Evolutionary conservation across 2,113 vertebrate species (phyloP), one percentile per base, ranked within the genome.

Genomic region (Syngnathus typhle): DNA sequence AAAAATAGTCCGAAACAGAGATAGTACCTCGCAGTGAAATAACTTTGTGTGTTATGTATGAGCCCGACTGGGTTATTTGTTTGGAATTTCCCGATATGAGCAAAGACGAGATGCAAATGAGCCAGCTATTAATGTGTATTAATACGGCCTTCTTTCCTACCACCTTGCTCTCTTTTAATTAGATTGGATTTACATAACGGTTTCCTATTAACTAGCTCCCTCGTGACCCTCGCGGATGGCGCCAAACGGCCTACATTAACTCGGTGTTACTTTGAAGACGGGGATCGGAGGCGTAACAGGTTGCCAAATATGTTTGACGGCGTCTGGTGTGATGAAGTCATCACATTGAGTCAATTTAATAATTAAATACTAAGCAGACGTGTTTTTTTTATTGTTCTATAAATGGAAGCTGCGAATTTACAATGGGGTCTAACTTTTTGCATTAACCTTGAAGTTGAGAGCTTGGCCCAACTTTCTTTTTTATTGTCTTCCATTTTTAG

Each of bases 161-260:
- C 67, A 80, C 78, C 77, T 82, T 55, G 60, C 56, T 81, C 72
- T 79, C 69, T 87, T 88, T 84, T 86, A 89, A 89, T 92, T 90
- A 82, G 83, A 80, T 70, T 84, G 78, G 80, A 87, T 89, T 90
- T 88, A 81, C 83, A 85, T 89, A 88, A 90, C 55, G 65, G 81
- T 83, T 86, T 82, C 75, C 80, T 80, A 86, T 88, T 90, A 89
- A 78, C 73, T 46, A n/a, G 60, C 6, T 88, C 85, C 77, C 80
- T 9, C 10, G 73, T 62, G 82, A 88, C 79, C 74, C 68, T 61
- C 43, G 44, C 71, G 77, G 77, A 78, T 68, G 70, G 76, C 6
- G 56, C 71, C 80, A 86, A 88, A 75, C 77, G 10, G 0, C 47
- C 11, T 52, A 27, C 60, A 44, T 51, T n/a, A 65, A 37, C 68